These are phyloP conservation scores for Oryzias sinensis DNA, from an alignment of 2,797 vertebrate genomes.

Conservation along the genomic window DNA sequence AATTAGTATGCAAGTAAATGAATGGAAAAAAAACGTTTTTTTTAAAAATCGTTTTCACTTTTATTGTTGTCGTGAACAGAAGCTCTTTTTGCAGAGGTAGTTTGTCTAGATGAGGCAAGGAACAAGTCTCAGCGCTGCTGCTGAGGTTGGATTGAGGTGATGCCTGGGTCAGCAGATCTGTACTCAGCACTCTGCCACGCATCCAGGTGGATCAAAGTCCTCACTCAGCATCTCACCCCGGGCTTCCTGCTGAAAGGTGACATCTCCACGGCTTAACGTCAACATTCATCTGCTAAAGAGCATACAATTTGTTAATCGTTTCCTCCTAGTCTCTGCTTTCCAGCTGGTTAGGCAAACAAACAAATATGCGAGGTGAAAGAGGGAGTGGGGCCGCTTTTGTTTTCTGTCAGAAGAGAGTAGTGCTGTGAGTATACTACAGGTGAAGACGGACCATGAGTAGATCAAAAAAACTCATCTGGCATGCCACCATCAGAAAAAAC, in stretches of 20 bases:
- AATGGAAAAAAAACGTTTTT: constrained; percentile 4
- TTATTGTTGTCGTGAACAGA: constrained; percentile 35
- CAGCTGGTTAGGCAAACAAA: constrained; percentile 66
- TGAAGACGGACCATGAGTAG: constrained; percentile 28
- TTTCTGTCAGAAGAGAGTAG: constrained; percentile 31
- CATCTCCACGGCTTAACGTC: constrained; percentile 68
- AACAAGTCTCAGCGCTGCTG: constrained; percentile 47
- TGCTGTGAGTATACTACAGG: constrained; percentile 33
- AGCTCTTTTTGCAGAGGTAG: constrained; percentile 23
- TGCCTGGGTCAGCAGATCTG: constrained; percentile 75
- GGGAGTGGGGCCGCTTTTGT: constrained; percentile 18
- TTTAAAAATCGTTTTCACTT: constrained; percentile 10
- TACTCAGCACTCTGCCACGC: constrained; percentile 73
- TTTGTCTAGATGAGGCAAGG: constrained; percentile 31
- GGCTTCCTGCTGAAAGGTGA: constrained; percentile 71
- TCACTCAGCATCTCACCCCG: constrained; percentile 64
- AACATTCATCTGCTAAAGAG: constrained; percentile 76
- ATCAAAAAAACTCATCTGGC: constrained; percentile 1
- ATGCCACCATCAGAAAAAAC: constrained; percentile 24
- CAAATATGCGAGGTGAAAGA: constrained; percentile 57
- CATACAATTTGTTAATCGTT: constrained; percentile 75
- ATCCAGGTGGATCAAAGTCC: constrained; percentile 75
- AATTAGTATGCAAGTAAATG: not conserved
- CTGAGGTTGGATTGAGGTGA: constrained; percentile 67
- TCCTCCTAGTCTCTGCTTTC: constrained; percentile 56